phyloP scores from a whole-genome alignment of 2,888 invertebrate genomes.

The Phytoseiulus persimilis region DNA sequence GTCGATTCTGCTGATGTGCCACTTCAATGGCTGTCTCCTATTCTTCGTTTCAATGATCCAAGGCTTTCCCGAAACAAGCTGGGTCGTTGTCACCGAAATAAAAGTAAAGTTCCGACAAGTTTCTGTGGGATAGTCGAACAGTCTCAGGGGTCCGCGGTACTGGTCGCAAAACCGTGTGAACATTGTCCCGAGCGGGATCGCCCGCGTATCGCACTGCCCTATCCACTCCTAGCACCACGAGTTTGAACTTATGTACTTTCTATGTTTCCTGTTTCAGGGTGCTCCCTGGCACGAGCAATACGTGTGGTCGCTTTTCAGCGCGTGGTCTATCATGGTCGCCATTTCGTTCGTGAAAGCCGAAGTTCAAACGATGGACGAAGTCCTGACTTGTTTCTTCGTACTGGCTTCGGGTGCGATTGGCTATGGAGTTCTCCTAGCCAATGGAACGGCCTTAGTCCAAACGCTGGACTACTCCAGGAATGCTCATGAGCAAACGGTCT shows the following conservation, averaged over 20 bases:
- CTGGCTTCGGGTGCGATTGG: conserved; percentile 7
- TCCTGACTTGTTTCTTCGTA: not conserved
- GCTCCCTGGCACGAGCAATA: conserved; percentile 6
- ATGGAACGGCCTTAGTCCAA: not conserved
- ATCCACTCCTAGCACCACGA: no score
- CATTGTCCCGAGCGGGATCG: no score
- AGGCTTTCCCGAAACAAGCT: not conserved
- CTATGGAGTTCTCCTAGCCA: conserved; percentile 13
- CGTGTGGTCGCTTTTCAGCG: not conserved
- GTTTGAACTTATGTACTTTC: no score
- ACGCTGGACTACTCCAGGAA: conserved; percentile 20
- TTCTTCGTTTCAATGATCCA: conserved; percentile 8
- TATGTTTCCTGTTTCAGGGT: not conserved
- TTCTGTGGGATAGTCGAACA: no score
- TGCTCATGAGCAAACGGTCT: conserved; percentile 6
- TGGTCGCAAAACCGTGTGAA: no score
- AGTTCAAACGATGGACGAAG: conserved; percentile 9
- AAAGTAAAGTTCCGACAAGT: not conserved
- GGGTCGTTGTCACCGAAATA: not conserved
- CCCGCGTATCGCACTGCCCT: no score
- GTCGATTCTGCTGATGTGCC: not conserved
- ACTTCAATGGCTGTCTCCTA: not conserved
- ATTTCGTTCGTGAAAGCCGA: conserved; percentile 17
- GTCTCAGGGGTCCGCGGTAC: no score
- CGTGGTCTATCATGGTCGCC: conserved; percentile 26